These are phyloP conservation scores for Corydoras maculifer DNA, from an alignment of 2,113 vertebrate species.

Conservation along the genomic window DNA sequence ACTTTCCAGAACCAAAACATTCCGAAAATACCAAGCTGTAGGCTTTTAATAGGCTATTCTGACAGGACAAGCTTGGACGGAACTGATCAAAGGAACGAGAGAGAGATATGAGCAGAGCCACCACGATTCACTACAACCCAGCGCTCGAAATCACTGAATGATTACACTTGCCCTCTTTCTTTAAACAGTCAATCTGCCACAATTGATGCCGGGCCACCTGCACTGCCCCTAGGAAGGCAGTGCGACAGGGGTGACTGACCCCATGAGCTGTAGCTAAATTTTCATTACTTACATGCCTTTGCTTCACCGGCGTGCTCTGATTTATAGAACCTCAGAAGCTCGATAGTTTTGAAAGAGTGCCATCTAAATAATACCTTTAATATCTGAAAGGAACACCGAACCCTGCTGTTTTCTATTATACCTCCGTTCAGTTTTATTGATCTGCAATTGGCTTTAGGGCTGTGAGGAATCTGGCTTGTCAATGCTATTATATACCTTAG, in stretches of 20 bases:
- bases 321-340: slow-evolving; percentile 31
- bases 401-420: slow-evolving; percentile 11
- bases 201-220: slow-evolving; percentile 5
- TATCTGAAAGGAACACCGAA: slow-evolving; percentile 22
- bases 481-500: not conserved
- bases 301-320: slow-evolving; percentile 30
- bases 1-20: no score
- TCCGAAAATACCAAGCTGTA: slow-evolving; percentile 18
- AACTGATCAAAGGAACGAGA: slow-evolving; percentile 14
- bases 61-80: not conserved
- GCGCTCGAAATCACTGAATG: slow-evolving; percentile 1
- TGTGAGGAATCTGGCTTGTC: not conserved
- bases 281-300: slow-evolving; percentile 37
- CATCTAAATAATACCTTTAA: slow-evolving; percentile 27
- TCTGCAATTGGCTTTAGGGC: not conserved
- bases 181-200: slow-evolving; percentile 14
- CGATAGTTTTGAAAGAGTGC: slow-evolving; percentile 27
- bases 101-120: slow-evolving; percentile 3
- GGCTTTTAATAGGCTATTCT: slow-evolving; percentile 4
- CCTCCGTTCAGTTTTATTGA: slow-evolving; percentile 2
- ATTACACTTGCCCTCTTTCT: slow-evolving; percentile 6
- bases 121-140: not conserved
- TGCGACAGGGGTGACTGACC: slow-evolving; percentile 24
- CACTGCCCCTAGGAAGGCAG: not conserved
- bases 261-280: slow-evolving; percentile 27